Base-by-base conservation (phyloP, 2,797 vertebrate species). In the Cyprinella venusta region DNA sequence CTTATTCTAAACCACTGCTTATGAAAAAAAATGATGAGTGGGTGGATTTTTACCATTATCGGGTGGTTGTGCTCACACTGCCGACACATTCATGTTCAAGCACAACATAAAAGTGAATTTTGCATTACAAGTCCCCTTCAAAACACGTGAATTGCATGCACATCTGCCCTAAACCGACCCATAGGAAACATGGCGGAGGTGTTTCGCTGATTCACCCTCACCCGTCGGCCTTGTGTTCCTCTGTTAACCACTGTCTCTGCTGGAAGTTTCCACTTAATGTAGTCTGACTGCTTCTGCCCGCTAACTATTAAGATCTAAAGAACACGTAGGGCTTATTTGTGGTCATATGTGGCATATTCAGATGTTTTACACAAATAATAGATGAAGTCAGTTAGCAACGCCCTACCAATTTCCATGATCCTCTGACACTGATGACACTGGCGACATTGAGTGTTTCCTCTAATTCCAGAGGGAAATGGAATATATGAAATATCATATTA, bases 331-430 rank as follows among this genome's bases (percentile, higher is more conserved):
- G 76, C 76, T 79, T 74, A 52, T 67, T 76, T 86, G 68, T 76
- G 82, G 54, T 67, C 48, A 84, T 61, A 82, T 72, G 61, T 80
- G 79, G 45, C 65, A 56, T 79, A 71, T 71, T 70, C 26, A 78
- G 26, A 38, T 76, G 36, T 56, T 59, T 81, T 75, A 24, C 42
- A 59, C 76, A 42, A 74, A 63, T 80, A 59, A 48, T 26, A 63
- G 77, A 87, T 87, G 78, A 86, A 76, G 67, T 87, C 84, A 86
- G 26, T 83, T 80, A 76, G 75, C 71, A 82, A 76, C 72, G 52
- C 48, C 76, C 52, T 59, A 26, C 30, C 18, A 52, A 54, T 75
- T 38, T 65, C 59, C 74, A 74, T 80, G 70, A 79, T 40, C 45
- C 38, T 69, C 68, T 50, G 82, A 78, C 59, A 65, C 61, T 71